Base-by-base conservation (phyloP, 2,888 invertebrate genomes). In the Chloroclysta siterata region DNA sequence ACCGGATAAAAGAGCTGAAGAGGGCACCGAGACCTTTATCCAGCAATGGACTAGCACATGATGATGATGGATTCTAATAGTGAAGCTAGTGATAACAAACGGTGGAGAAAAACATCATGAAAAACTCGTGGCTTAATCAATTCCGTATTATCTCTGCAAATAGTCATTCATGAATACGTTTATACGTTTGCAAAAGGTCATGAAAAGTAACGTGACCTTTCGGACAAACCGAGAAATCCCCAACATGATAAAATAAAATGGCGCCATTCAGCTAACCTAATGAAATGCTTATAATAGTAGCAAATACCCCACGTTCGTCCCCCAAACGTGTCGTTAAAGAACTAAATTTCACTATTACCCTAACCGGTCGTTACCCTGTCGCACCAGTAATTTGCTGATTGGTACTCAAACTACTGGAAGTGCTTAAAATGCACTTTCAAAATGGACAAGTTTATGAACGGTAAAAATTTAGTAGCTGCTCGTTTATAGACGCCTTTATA, bases 331-430 rank as follows among this genome's bases (percentile, higher is more conserved):
- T 17, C 14, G 29, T 15, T 46, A 46, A 29, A 54, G 33, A 54
- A 33, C 44, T 60, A 33, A 44, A 54, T 48, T 50, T 50, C 47
- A 55, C 50, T 46, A 33, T 29, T 14, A 10, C 44, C n/a, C 11
- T 13, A 33, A 33, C 33, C 54, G 33, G 33, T 44, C 44, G 53
- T 53, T 54, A 46, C 46, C 15, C 44, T 53, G 29, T 50, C 52
- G 52, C 39, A 11, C 13, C 28, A 39, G 39, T 56, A 33, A 61
- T 61, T 56, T 61, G n/a, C 52, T 41, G 61, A 61, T 61, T 61
- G 56, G 52, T 36, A 56, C 52, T 56, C 15, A 42, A 48, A 51
- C 28, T 7, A 48, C 47, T 50, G 13, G 39, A 15, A 54, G 15
- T 33, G 33, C 29, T 46, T 54, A 22, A 44, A 53, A 29, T 46